Base-by-base conservation (phyloP, 1,140 invertebrate species). In the Oncopeltus fasciatus region DNA sequence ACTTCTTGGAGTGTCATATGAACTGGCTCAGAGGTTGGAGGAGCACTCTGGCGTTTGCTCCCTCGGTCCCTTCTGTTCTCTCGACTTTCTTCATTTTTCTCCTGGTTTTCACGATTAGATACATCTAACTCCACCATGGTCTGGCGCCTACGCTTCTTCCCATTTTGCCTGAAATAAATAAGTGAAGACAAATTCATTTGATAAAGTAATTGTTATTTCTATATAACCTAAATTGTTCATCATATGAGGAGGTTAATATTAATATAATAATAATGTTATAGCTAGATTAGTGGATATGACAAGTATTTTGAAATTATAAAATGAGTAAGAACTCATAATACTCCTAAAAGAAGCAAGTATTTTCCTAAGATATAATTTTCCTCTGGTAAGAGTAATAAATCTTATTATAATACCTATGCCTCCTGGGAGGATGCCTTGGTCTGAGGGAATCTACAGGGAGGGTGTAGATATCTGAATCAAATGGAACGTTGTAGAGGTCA, bases 1-100 rank as follows among this genome's bases (percentile, higher is more conserved):
- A 92, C 88, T 74, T 92, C 88, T 63, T 89, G 85, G 20, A 92
- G 73, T 11, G 88, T 90, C 82, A 92, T 86, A 70, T 91, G 88
- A 61, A 90, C 81, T 1, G 88, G 88, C 68, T 90, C 88, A n/a
- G 74, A 73, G 18, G 75, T 80, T 2, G 76, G 78, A 0, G 79
- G 79, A 4, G 80, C 76, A 68, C 79, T 81, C 64, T 81, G 78
- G 21, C 79, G 72, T 63, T 80, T 79, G 1, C 24, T 59, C 14
- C 60, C 51, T 49, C 58, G 59, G 20, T 59, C 62, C 12, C 11
- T 59, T 47, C 59, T 57, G 18, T 57, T 57, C 12, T 59, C 62
- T 44, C 3, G 24, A n/a, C 14, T 59, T 27, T 57, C 33, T n/a
- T n/a, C n/a, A n/a, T n/a, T n/a, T 27, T 57, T 57, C 12, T 59